A percentile compares a stretch with the other conserved stretches of the same genome.
These are phyloP conservation scores for Cephus rjabovi DNA, from an alignment of 2,888 invertebrate genomes.

Conservation along the genomic window DNA sequence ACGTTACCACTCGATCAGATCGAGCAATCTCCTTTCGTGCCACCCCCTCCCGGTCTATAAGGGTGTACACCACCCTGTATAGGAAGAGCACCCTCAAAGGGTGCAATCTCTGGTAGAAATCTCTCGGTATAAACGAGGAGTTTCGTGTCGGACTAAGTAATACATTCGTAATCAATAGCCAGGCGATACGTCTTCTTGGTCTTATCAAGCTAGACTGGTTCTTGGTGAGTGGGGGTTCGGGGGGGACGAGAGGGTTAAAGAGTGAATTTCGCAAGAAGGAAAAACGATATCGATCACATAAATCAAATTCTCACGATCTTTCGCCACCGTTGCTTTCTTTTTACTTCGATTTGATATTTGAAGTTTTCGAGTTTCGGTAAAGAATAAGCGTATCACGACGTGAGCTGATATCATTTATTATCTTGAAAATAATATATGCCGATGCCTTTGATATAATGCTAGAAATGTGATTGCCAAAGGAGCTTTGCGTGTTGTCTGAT, in stretches of 20 bases:
- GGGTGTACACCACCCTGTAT: neutral
- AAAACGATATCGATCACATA: neutral
- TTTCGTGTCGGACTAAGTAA: conserved; percentile 26
- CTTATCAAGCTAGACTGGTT: conserved; percentile 33
- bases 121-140: conserved; percentile 14
- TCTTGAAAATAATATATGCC: neutral
- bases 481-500: neutral
- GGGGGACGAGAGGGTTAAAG: too few species aligned
- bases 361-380: neutral
- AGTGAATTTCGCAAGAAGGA: neutral
- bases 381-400: neutral
- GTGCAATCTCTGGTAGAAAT: conserved; percentile 32
- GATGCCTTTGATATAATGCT: neutral
- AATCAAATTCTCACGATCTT: too few species aligned
- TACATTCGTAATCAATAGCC: conserved; percentile 40
- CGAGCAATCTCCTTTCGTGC: neutral
- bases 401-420: neutral
- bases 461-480: neutral
- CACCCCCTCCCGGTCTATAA: neutral
- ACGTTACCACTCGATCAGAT: neutral
- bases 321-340: too few species aligned
- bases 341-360: neutral
- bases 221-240: neutral
- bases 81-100: conserved; percentile 27
- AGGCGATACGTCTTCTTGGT: conserved; percentile 32